Evolutionary conservation across 2,888 invertebrate species (phyloP).

Genomic region (Gasteruption jaculator): DNA sequence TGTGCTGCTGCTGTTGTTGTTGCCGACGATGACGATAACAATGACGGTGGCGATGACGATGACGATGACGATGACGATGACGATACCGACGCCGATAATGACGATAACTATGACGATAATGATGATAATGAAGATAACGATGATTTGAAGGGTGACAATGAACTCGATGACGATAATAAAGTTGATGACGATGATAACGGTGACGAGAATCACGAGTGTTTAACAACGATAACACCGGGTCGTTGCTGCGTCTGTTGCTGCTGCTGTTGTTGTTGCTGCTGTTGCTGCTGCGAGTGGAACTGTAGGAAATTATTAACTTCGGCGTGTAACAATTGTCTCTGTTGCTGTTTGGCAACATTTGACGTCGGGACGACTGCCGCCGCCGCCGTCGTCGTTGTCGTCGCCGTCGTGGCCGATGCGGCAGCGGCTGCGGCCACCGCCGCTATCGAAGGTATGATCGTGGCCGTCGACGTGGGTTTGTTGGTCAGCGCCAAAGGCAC

Average conservation of each 20-base stretch:
- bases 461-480: conserved; percentile 32
- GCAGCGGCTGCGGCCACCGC: conserved; percentile 24
- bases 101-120: conserved; percentile 6
- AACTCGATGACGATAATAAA: conserved; percentile 9
- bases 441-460: too few species aligned
- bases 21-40: too few species aligned
- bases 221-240: conserved; percentile 87
- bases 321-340: conserved; percentile 53
- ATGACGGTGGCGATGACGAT: too few species aligned
- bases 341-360: too few species aligned
- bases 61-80: conserved; percentile 6
- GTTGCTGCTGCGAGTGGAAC: conserved; percentile 53
- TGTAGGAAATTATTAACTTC: conserved; percentile 64
- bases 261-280: conserved; percentile 60
- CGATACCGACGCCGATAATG: conserved; percentile 6
- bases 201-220: conserved; percentile 61
- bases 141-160: conserved; percentile 3
- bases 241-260: conserved; percentile 58
- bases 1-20: too few species aligned
- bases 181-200: conserved; percentile 12
- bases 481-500: conserved; percentile 46
- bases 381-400: conserved; percentile 56
- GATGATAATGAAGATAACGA: conserved; percentile 13
- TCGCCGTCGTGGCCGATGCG: conserved; percentile 54
- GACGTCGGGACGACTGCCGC: too few species aligned